Base-by-base conservation (phyloP, 2,797 vertebrate genomes). In the Macropus fuliginosus region DNA sequence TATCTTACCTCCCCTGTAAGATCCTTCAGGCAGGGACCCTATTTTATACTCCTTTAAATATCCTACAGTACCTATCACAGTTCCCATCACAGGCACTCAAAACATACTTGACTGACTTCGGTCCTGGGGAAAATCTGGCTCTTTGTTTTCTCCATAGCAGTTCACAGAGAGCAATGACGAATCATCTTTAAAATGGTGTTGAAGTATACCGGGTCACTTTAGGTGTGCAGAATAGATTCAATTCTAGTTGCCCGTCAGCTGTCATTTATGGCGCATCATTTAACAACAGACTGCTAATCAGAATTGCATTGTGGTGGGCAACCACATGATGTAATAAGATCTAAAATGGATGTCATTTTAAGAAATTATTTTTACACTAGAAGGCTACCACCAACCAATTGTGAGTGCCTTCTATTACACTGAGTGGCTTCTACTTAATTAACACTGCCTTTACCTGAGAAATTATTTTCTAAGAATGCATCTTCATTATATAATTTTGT, bases 371-470 rank as follows among this genome's bases (percentile, higher is more conserved):
- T 97, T 95, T 95, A 96, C 92, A 94, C 13, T 21, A 95, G 92
- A 96, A 97, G 29, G 54, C 93, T 96, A 92, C 59, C 55, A 93
- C 56, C 90, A 92, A 97, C 91, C 34, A 96, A 40, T 96, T 95
- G 92, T 94, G 94, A 97, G 96, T 93, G 94, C 87, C 91, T 96
- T 95, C 93, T 96, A 95, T 96, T 97, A 93, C 74, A 92, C 27
- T 28, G 92, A 94, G 95, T 95, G 92, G 66, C 52, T 97, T 97
- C 74, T 94, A 96, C 81, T 97, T 96, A 98, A 96, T 98, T 97
- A 97, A 97, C 95, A 96, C 93, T 96, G 91, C 96, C 94, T 94
- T 40, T 92, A 94, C 59, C 55, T 31, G 87, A 97, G 96, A 96
- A 97, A 97, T 96, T 94, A 96, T 97, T 97, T 97, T 95, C 59